Percentiles rank a stretch among this genome's conserved stretches.
Conservation (phyloP, 2,113 vertebrate species). For the Enhydra lutris region DNA sequence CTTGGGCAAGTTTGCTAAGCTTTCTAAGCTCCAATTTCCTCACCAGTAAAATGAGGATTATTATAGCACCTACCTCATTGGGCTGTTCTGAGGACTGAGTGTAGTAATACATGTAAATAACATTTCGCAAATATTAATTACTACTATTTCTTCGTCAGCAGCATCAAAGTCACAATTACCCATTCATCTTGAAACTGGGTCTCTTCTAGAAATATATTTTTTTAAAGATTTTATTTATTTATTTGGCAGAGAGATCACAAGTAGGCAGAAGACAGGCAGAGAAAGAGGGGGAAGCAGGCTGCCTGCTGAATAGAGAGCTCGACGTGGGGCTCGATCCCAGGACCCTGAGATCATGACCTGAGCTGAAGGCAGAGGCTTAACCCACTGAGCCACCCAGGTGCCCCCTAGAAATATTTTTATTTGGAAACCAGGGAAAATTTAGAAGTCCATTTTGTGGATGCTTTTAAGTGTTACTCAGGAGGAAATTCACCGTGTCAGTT, state of each 20-base stretch:
- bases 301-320: too few species aligned
- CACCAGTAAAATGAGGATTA: not conserved
- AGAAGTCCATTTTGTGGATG: not conserved
- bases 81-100: not conserved
- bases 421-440: constrained; percentile 19
- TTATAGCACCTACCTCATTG: not conserved
- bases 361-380: too few species aligned
- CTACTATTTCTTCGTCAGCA: not conserved
- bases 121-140: not conserved
- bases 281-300: too few species aligned
- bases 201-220: not conserved
- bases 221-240: too few species aligned
- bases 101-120: not conserved
- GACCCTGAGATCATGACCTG: too few species aligned
- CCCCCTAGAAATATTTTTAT: not conserved
- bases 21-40: constrained; percentile 16
- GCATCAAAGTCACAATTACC: not conserved
- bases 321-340: too few species aligned
- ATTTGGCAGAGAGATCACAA: too few species aligned
- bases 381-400: too few species aligned
- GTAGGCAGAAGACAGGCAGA: too few species aligned
- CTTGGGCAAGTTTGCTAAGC: not conserved
- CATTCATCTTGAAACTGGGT: not conserved
- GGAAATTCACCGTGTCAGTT: not conserved
- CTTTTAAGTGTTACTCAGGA: not conserved